Percentiles rank a stretch among this genome's conserved stretches.
These are phyloP conservation scores for Psettodes erumei DNA, from an alignment of 2,113 vertebrate species.

Conservation along the genomic window DNA sequence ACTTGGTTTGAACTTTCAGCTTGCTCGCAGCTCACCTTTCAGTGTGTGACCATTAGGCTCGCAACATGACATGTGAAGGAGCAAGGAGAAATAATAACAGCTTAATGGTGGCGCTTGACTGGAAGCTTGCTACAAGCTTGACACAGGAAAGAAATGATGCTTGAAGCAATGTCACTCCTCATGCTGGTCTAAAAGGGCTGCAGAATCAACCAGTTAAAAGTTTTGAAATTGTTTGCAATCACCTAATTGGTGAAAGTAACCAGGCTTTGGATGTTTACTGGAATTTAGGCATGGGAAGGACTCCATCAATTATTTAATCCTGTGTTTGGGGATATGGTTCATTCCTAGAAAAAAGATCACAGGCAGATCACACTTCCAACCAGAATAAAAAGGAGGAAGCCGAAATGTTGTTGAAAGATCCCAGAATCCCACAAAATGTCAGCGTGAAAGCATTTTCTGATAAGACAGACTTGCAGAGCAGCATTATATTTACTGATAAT, in stretches of 20 bases:
- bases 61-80: not conserved
- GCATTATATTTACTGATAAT: not conserved
- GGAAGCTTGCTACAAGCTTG: not conserved
- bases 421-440: not conserved
- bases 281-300: not conserved
- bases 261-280: not conserved
- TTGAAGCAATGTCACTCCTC: not conserved
- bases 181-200: not conserved
- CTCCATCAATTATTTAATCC: not conserved
- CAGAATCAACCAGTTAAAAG: not conserved
- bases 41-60: not conserved
- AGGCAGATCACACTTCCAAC: not conserved
- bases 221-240: not conserved
- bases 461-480: not conserved
- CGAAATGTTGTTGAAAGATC: not conserved
- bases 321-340: not conserved
- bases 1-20: not conserved
- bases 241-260: not conserved
- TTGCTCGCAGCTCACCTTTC: conserved; percentile 11
- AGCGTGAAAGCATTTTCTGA: not conserved
- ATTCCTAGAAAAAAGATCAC: not conserved
- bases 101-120: not conserved
- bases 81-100: not conserved
- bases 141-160: not conserved
- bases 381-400: not conserved